Base-by-base conservation (phyloP, 2,113 vertebrate genomes). In the Nannospalax galili region DNA sequence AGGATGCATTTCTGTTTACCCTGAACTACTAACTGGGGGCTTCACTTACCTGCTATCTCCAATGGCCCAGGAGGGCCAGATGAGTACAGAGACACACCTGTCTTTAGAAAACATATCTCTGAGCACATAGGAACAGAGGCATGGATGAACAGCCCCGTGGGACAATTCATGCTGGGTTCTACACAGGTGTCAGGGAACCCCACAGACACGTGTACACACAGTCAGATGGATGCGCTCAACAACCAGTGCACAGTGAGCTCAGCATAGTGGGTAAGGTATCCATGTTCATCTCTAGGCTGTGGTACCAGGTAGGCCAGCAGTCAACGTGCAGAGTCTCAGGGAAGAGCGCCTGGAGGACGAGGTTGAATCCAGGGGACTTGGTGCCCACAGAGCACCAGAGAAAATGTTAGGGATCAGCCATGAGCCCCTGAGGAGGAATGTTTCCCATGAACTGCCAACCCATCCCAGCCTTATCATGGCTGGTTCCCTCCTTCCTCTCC, bases 151-250 rank as follows among this genome's bases (percentile, higher is more conserved):
- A 37, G 22, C 22, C 40, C 69, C 16, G 2, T 32, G 40, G 7
- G 45, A 65, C 3, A 0, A 7, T 8, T n/a, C 17, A 10, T 14
- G 1, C 6, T 32, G 73, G 60, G 22, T 32, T 32, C n/a, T 20
- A 30, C 10, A 3, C 26, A 2, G 1, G 45, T 4, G 42, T 32
- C 62, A 2, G 8, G n/a, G 42, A 72, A 35, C 17, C 26, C 35
- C 72, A 2, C 0, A 0, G 1, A 0, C 17, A 10, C 6, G 10
- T 1, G 6, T 1, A 2, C 37, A 28, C 1, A 0, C 12, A 1
- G 22, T 30, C 22, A 22, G 52, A n/a, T 0, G 4, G 52, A 58
- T 37, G 32, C 32, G 7, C 4, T 56, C 19, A 30, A 28, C 37
- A 3, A 16, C 37, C 32, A 72, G 32, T 3, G 5, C 5, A 5